Evolutionary conservation across 1,140 invertebrate genomes (phyloP).

Genomic region (Diachasmimorpha longicaudata): DNA sequence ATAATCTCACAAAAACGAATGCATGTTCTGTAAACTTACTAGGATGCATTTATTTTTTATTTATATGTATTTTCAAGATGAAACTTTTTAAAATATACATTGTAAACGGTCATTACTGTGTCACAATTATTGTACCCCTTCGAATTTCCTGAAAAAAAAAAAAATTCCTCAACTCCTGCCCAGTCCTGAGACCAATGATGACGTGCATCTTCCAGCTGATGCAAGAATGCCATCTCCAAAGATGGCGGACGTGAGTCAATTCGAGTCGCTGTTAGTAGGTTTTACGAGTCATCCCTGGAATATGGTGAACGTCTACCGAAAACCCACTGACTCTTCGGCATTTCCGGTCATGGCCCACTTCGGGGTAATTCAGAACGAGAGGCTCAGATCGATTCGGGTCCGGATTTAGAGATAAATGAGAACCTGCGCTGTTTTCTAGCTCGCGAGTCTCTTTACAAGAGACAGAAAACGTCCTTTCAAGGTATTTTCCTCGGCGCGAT

Average conservation of each 20-base stretch:
- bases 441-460: no score
- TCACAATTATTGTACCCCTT: no score
- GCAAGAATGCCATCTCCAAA: not conserved
- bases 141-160: no score
- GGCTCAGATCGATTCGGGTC: no score
- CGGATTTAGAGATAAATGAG: no score
- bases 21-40: conserved; percentile 4
- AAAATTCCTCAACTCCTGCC: no score
- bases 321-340: not conserved
- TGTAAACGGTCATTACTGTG: conserved; percentile 1
- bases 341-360: not conserved
- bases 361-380: no score
- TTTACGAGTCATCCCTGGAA: not conserved
- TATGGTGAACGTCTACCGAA: not conserved
- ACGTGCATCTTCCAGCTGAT: not conserved
- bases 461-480: no score
- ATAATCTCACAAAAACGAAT: conserved; percentile 8
- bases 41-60: conserved; percentile 12
- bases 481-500: no score
- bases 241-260: not conserved
- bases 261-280: not conserved
- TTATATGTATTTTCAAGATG: conserved; percentile 16
- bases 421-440: no score
- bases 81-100: conserved; percentile 16
- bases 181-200: not conserved